Base-by-base conservation (phyloP, 2,888 invertebrate genomes). In the Meta bourneti region DNA sequence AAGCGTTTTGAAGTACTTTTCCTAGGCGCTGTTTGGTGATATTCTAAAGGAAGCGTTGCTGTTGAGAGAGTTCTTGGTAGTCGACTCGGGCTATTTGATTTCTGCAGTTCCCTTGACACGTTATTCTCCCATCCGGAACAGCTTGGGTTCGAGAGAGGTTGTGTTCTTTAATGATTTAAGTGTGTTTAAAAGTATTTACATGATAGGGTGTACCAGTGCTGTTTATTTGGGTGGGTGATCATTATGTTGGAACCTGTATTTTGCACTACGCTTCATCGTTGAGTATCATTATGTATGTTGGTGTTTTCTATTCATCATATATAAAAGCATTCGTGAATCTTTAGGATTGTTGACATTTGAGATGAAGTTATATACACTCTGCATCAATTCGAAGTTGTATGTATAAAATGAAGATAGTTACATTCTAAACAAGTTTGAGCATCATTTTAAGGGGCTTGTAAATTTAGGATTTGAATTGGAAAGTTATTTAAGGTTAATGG, bases 71-170 rank as follows among this genome's bases (percentile, higher is more conserved):
- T 61, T 8, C 61, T 61, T 13, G 61, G 74, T 34, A 13, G 48
- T 11, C 48, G 74, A 71, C 16, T n/a, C 20, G 71, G 71, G 20
- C 34, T 75, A 34, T 16, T 75, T 75, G 75, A 48, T 75, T 75
- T 61, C 61, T 61, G 61, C 13, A 61, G 61, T 61, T 61, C 61
- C 61, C 61, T 61, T 16, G 61, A 61, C 61, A 61, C 61, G 61
- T 61, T 61, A 61, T 61, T 61, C 61, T 5, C 11, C 16, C 61
- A 16, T 61, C 16, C 16, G 61, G 61, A 61, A 61, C 11, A 16
- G 61, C 16, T 61, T 16, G 61, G 34, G 34, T 34, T 34, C 61
- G 11, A 11, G 61, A 61, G 61, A 11, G 11, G 61, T 61, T 61
- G 72, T 72, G 72, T 72, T 72, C 20, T 19, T 72, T 72, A 72